Evolutionary conservation across 2,797 vertebrate genomes (phyloP).

Genomic region (Smutsia temminckii): DNA sequence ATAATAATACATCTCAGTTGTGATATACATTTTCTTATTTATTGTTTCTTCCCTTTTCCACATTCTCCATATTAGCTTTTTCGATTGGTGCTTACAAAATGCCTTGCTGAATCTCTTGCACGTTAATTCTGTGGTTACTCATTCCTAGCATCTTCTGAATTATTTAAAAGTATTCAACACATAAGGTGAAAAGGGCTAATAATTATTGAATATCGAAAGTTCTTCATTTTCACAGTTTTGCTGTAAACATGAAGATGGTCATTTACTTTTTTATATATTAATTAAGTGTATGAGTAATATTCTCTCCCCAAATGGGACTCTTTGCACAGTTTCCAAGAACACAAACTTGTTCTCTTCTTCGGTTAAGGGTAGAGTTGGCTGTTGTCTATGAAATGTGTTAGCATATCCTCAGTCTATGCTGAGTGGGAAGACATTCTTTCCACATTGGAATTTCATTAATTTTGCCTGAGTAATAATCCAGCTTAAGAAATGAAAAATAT

Average conservation of each 20-base stretch:
- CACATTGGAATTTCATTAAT: conserved; percentile 42
- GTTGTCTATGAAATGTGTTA: conserved; percentile 15
- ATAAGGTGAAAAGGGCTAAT: conserved; percentile 3
- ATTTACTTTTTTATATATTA: conserved; percentile 37
- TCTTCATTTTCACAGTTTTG: conserved; percentile 30
- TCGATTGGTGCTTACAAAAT: conserved; percentile 46
- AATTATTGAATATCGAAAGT: conserved; percentile 47
- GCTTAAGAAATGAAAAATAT: conserved; percentile 49
- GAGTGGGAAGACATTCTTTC: conserved; percentile 32
- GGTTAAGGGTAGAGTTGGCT: background rate
- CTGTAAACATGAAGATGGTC: conserved; percentile 12
- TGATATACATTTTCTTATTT: conserved; percentile 36
- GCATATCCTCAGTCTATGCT: conserved; percentile 11
- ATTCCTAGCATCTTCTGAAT: conserved; percentile 40
- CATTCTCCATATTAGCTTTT: conserved; percentile 29
- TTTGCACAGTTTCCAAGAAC: conserved; percentile 8
- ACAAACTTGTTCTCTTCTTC: conserved; percentile 28
- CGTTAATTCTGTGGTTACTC: conserved; percentile 34
- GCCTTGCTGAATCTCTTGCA: background rate
- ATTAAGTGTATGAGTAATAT: background rate
- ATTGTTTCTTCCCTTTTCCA: conserved; percentile 44
- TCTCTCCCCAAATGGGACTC: background rate
- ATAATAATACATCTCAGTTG: conserved; percentile 10
- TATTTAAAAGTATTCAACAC: conserved; percentile 42
- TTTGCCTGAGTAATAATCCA: conserved; percentile 30